Evolutionary conservation across 2,113 vertebrate species (phyloP).

Genomic region (Nettapus auritus): DNA sequence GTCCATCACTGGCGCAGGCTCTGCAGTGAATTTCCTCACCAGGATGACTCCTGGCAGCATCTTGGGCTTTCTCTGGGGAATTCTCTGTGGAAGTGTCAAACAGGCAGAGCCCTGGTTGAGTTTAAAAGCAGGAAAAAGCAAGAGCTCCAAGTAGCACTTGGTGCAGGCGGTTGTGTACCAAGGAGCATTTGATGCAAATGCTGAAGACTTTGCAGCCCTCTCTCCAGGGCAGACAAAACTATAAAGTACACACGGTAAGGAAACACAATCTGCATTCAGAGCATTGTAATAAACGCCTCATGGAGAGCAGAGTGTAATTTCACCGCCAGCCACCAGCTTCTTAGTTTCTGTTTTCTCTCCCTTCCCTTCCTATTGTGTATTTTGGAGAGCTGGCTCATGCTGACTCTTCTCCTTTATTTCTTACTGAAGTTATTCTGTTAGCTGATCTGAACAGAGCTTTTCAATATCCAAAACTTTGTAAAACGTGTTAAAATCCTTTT

Average conservation of each 20-base stretch:
- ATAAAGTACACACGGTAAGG: background rate
- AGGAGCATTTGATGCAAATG: accelerated
- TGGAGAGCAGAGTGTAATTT: background rate
- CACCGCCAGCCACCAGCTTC: background rate
- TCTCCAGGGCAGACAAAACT: background rate
- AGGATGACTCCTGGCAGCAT: background rate
- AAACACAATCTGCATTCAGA: background rate
- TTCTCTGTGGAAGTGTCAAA: background rate
- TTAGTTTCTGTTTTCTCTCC: background rate
- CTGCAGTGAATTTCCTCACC: background rate
- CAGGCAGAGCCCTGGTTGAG: background rate
- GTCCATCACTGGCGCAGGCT: background rate
- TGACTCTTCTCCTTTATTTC: background rate
- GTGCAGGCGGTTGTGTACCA: background rate
- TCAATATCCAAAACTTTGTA: background rate
- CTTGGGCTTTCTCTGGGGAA: background rate
- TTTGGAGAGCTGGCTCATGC: background rate
- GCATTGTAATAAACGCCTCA: background rate
- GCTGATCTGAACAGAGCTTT: background rate
- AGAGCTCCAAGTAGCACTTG: background rate
- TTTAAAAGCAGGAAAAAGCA: background rate
- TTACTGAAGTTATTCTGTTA: background rate
- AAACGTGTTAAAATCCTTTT: background rate
- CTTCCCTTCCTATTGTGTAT: background rate
- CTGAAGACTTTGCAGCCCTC: background rate